Evolutionary conservation across 2,797 vertebrate genomes (phyloP).

Genomic region (Selene dorsalis): DNA sequence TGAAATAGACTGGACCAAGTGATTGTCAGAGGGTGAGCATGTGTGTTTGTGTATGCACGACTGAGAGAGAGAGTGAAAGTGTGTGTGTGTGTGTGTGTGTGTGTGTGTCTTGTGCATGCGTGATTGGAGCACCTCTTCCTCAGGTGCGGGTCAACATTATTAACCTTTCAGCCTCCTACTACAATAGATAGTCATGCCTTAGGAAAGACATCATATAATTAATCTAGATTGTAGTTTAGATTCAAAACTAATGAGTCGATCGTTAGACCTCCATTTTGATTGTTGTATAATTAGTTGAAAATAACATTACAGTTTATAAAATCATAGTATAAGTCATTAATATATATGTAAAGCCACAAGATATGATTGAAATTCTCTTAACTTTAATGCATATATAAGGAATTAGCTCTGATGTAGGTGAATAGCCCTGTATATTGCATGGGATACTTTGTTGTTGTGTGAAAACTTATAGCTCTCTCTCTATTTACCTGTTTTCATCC

Average conservation of each 20-base stretch:
- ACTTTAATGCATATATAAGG: conserved; percentile 75
- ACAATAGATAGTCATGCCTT: conserved; percentile 62
- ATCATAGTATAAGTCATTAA: conserved; percentile 82
- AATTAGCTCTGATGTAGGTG: conserved; percentile 73
- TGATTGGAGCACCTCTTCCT: conserved; percentile 32
- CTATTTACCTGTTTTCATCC: conserved; percentile 56
- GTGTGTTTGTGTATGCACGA: conserved; percentile 29
- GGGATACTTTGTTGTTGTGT: conserved; percentile 63
- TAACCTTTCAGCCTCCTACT: conserved; percentile 53
- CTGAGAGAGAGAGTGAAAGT: conserved; percentile 2
- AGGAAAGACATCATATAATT: conserved; percentile 64
- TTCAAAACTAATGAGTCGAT: conserved; percentile 56
- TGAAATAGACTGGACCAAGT: conserved; percentile 68
- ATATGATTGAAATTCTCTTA: conserved; percentile 82
- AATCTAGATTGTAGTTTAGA: conserved; percentile 66
- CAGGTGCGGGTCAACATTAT: conserved; percentile 53
- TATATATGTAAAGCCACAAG: conserved; percentile 79
- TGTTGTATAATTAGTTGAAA: conserved; percentile 73
- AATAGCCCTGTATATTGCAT: conserved; percentile 70
- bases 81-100: not conserved
- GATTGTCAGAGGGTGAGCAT: conserved; percentile 70
- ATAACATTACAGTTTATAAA: conserved; percentile 75
- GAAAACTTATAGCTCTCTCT: conserved; percentile 62
- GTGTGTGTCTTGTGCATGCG: conserved; percentile 2
- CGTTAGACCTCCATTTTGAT: conserved; percentile 66